Evolutionary conservation across 1,140 invertebrate genomes (phyloP), one percentile per base, ranked within the genome.

Genomic region (Rhagoletis zephyria): DNA sequence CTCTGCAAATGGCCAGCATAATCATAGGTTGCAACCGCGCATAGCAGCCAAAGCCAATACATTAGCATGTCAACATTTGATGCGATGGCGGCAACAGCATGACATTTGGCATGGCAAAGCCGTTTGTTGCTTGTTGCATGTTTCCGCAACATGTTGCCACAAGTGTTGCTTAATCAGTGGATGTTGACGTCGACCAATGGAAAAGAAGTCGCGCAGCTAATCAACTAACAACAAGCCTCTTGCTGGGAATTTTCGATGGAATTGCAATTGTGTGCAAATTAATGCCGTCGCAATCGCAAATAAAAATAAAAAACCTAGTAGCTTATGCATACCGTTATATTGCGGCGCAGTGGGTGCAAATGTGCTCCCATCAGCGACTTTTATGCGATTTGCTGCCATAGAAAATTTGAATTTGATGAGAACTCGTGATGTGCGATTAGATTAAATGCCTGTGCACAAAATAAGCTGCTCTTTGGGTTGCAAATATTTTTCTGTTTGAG

Each of bases 31-130:
- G 64, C 12, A 63, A 19, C 4, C 64, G 64, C 64, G 64, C 61
- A 63, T 85, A 30, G n/a, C 30, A 19, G 56, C 1, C 74, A 60
- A 19, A 6, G 63, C 85, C 45, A 65, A 67, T 87, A 51, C 45
- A 87, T 87, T 87, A 64, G 61, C 85, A 87, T 87, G 85, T 65
- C 63, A 87, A 64, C 60, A 87, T 45, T 51, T 87, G 85, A 64
- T 63, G 85, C 85, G 30, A 30, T 30, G 30, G 30, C 30, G 59
- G 40, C 67, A 74, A 42, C 74, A 9, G 12, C 19, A 81, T 81
- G 74, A 81, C 74, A 74, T 45, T 74, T 74, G 67, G 12, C 67
- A 74, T 48, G 16, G 4, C 67, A 48, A 40, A 45, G 42, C 30
- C 3, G 64, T 19, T 65, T 65, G 14, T 42, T 70, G 65, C 30